phyloP scores from a whole-genome alignment of 2,113 vertebrate genomes.

The Malurus elegans region DNA sequence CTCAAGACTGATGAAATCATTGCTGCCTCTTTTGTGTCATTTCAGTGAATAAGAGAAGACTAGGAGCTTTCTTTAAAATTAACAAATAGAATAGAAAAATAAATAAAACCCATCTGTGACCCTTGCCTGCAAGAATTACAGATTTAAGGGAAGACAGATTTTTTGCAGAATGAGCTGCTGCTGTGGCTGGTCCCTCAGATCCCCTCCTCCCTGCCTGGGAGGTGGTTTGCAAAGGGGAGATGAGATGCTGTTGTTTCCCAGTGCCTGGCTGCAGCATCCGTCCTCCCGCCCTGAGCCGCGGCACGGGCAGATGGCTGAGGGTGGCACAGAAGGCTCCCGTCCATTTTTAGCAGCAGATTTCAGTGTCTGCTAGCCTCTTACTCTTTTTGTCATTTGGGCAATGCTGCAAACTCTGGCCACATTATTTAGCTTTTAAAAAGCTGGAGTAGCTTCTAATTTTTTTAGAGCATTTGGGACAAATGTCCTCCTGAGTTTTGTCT shows the following conservation, averaged over 20 bases:
- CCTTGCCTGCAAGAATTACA: background rate
- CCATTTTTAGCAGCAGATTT: conserved; percentile 3
- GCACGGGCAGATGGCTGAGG: background rate
- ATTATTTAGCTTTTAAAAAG: background rate
- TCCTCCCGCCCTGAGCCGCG: fast-evolving
- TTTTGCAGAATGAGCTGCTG: background rate
- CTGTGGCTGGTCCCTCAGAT: background rate
- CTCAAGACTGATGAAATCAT: background rate
- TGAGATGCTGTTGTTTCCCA: fast-evolving
- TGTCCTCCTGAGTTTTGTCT: background rate
- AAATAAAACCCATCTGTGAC: background rate
- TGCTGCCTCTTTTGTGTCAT: background rate
- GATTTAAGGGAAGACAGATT: background rate
- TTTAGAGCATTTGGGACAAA: background rate
- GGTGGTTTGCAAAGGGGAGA: background rate
- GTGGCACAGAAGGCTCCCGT: background rate
- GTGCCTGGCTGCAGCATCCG: fast-evolving
- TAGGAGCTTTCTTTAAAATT: background rate
- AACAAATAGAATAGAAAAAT: background rate
- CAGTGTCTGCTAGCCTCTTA: background rate
- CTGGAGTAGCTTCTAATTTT: background rate
- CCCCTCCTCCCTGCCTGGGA: background rate
- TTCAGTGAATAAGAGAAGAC: background rate
- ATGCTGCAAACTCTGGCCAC: background rate
- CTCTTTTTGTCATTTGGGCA: background rate